Evolutionary conservation across 2,888 invertebrate genomes (phyloP).

Genomic region (Pyrocoelia pectoralis): DNA sequence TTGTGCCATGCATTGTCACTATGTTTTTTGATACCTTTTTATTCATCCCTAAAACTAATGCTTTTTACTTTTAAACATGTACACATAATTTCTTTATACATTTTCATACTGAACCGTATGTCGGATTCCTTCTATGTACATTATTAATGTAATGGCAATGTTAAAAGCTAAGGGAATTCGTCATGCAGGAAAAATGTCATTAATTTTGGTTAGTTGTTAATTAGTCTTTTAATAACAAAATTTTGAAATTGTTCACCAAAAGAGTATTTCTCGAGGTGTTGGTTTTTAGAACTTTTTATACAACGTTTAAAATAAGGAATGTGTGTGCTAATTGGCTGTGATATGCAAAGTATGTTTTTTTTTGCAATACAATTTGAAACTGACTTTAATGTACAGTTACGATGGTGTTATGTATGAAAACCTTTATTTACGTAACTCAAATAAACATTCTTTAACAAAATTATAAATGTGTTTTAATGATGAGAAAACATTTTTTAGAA

Average conservation of each 20-base stretch:
- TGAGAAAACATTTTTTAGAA: too few relatives aligned
- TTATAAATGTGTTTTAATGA: not conserved
- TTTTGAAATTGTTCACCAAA: conserved; percentile 4
- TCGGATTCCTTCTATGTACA: not conserved
- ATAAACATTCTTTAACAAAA: not conserved
- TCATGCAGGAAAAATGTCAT: not conserved
- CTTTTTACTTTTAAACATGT: conserved; percentile 13
- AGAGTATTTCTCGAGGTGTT: conserved; percentile 18
- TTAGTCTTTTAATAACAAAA: conserved; percentile 16
- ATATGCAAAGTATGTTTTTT: conserved; percentile 47
- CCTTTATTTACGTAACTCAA: conserved; percentile 17
- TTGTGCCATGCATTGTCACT: conserved; percentile 28
- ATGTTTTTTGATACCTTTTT: conserved; percentile 32
- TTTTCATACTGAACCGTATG: not conserved
- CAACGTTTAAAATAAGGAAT: conserved; percentile 38
- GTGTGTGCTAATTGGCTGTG: conserved; percentile 57
- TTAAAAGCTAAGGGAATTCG: not conserved
- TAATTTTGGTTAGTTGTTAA: conserved; percentile 9
- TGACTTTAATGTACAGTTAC: conserved; percentile 19
- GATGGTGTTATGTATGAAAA: conserved; percentile 22
- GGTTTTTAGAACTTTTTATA: conserved; percentile 23
- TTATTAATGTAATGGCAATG: conserved; percentile 1
- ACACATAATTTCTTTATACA: conserved; percentile 13
- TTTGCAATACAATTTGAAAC: conserved; percentile 11
- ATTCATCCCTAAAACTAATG: conserved; percentile 16